Base-by-base conservation (phyloP, 2,797 vertebrate species). In the Catharus ustulatus region DNA sequence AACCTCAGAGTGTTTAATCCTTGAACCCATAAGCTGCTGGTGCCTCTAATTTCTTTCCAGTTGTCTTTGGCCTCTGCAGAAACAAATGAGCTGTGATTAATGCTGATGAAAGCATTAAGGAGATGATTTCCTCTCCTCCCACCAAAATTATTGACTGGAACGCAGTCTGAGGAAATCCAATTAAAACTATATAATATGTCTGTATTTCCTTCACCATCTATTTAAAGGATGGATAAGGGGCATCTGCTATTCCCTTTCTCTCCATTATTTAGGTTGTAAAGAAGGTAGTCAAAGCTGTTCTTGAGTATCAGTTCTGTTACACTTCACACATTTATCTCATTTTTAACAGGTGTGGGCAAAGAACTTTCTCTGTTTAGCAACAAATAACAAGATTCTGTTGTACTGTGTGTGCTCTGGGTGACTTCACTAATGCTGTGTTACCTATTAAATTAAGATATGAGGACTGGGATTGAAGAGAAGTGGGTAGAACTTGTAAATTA, bases 21-120 rank as follows among this genome's bases (percentile, higher is more conserved):
- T 66, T 78, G 20, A 90, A 72, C 10, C 3, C 46, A 64, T 13
- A 84, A 68, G 21, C 21, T 86, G 22, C 40, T 75, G 36, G 15
- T 58, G 12, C 11, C 21, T 80, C 61, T 69, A 24, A 48, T 80
- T 91, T 81, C 54, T 87, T 85, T 64, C 22, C 20, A 83, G 17
- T 64, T 78, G 45, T 43, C 22, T 92, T 86, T 76, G 59, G 43
- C 24, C 32, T 87, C 58, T 62, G 54, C 24, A 93, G 80, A 90
- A 94, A 58, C 20, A 80, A 62, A 76, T 69, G 32, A 91, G 29
- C 48, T 91, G 58, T 84, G 62, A 91, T 76, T 91, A 94, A 88
- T 68, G 43, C 34, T 2, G 6, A 58, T 87, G 64, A 84, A 91
- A 84, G 20, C 58, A 90, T 76, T 84, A 93, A 84, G 32, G 62